Base-by-base conservation (phyloP, 2,797 vertebrate genomes). In the Pangasius macronema region DNA sequence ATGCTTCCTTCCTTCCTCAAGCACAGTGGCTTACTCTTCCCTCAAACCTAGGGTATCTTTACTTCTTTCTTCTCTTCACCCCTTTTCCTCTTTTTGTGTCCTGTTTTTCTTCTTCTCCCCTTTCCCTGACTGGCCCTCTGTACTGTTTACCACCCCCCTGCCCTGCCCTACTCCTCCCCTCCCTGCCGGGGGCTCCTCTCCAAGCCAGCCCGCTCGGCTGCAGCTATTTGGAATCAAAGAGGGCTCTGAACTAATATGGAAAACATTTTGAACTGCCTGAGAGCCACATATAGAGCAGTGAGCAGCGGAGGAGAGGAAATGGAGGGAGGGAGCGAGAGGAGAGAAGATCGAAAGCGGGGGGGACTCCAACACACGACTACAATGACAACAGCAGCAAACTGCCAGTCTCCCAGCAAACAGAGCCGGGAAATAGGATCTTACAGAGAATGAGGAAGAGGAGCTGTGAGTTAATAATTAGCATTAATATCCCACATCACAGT, bases 181-280 rank as follows among this genome's bases (percentile, higher is more conserved):
- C 93, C 92, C 92, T 59, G 90, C 92, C 89, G 49, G 88, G 91
- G 91, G 88, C 67, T 92, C 93, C 92, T 87, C 91, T 92, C 92
- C 94, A 92, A 93, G 94, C 92, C 90, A 95, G 91, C 93, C 91
- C 89, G 92, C 89, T 88, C 89, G 90, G 92, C 93, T 94, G 90
- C 91, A 88, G 96, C 95, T 96, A 95, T 96, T 96, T 95, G 94
- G 94, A 96, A 94, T 94, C 95, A 92, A 94, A 95, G 92, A 95
- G 89, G 95, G 93, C 96, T 94, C 95, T 98, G 97, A 96, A 97
- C 98, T 98, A 98, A 98, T 98, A 98, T 97, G 98, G 98, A 97
- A 98, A 99, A 96, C 96, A 97, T 97, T 97, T 96, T 95, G 96
- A 94, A 93, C 95, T 90, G 95, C 93, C 93, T 90, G 93, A 93